Evolutionary conservation across 2,797 vertebrate genomes (phyloP).

Genomic region (Eremophila alpestris): DNA sequence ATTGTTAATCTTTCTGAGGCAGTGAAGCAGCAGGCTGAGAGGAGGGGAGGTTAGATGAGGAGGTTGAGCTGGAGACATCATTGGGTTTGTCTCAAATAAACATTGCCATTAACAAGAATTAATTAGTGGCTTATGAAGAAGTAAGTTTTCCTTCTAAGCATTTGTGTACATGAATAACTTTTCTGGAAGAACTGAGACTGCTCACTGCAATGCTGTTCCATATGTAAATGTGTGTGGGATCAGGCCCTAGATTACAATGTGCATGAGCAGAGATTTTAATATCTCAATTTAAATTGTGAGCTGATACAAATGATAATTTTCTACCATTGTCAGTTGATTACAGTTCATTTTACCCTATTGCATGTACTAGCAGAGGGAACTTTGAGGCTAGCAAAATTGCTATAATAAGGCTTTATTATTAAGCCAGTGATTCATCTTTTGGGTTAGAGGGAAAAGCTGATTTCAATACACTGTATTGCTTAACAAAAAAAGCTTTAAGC

Average conservation of each 20-base stretch:
- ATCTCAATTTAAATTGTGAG: background rate
- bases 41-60: background rate
- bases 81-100: background rate
- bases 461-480: background rate
- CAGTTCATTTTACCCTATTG: background rate
- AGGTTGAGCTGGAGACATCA: background rate
- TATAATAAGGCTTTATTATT: constrained; percentile 1
- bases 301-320: constrained; percentile 18
- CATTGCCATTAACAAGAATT: background rate
- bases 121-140: background rate
- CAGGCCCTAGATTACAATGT: background rate
- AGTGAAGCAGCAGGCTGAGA: background rate
- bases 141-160: background rate
- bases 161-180: background rate
- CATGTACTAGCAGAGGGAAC: background rate
- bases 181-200: background rate
- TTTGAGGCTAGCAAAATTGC: constrained; percentile 12
- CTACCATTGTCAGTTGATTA: background rate
- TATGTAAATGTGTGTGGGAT: background rate
- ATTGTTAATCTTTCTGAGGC: background rate
- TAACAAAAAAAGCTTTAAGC: background rate
- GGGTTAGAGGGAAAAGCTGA: background rate
- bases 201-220: background rate
- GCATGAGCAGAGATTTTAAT: constrained; percentile 4
- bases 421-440: constrained; percentile 25